A percentile compares a stretch with the other conserved stretches of the same genome.
These are phyloP conservation scores for Asobara japonica DNA, from an alignment of 1,140 invertebrate genomes.

Conservation along the genomic window DNA sequence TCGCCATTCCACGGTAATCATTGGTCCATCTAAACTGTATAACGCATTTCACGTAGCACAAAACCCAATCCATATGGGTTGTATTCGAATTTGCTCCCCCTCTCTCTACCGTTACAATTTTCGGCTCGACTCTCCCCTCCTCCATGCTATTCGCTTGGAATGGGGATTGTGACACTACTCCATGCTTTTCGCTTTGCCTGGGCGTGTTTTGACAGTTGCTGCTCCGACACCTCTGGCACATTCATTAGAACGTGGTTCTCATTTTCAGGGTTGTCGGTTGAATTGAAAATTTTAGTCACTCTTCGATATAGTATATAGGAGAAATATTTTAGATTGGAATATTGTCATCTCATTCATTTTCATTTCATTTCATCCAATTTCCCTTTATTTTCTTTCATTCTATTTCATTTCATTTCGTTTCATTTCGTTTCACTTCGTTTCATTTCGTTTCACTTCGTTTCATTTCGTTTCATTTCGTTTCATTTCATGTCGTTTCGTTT, in stretches of 20 bases:
- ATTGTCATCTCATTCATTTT: too few relatives aligned
- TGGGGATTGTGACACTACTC: conserved; percentile 14
- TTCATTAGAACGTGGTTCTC: conserved; percentile 66
- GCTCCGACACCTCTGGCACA: conserved; percentile 65
- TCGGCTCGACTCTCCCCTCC: neutral
- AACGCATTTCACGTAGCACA: neutral
- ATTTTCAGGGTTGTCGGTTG: conserved; percentile 28
- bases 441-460: too few relatives aligned
- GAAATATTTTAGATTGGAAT: too few relatives aligned
- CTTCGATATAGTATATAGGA: too few relatives aligned
- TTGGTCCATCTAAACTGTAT: neutral
- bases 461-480: too few relatives aligned
- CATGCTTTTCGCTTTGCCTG: conserved; percentile 38
- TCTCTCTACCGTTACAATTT: conserved; percentile 31
- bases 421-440: too few relatives aligned
- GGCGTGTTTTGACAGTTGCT: conserved; percentile 67
- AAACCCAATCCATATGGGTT: conserved; percentile 2
- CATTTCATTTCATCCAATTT: too few relatives aligned
- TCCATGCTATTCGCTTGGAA: neutral
- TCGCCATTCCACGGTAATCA: neutral
- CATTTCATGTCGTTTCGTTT: too few relatives aligned
- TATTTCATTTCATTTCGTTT: too few relatives aligned
- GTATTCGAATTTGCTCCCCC: neutral
- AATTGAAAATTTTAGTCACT: neutral
- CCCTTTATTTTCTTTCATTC: too few relatives aligned